Percentiles rank a stretch among this genome's conserved stretches.
These are phyloP conservation scores for Amphiprion percula DNA, from an alignment of 2,113 vertebrate species.

Conservation along the genomic window DNA sequence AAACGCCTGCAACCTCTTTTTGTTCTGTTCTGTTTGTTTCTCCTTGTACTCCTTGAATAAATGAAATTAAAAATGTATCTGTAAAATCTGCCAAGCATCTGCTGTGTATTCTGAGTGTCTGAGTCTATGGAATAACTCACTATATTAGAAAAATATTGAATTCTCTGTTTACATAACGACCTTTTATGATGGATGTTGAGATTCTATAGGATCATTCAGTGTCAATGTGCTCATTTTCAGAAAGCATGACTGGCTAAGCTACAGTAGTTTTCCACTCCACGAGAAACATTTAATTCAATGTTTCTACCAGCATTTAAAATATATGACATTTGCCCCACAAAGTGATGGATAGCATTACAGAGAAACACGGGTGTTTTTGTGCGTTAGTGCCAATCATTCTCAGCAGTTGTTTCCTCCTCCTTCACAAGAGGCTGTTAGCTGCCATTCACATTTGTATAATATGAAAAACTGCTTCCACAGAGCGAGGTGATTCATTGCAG, in stretches of 20 bases:
- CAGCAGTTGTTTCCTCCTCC: constrained; percentile 39
- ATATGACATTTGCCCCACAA: constrained; percentile 8
- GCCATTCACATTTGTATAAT: constrained; percentile 40
- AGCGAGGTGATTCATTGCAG: constrained; percentile 55
- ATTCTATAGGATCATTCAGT: neutral
- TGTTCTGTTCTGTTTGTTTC: neutral
- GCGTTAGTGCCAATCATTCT: constrained; percentile 22
- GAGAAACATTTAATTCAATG: neutral
- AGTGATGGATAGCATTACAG: constrained; percentile 36
- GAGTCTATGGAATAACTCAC: no score
- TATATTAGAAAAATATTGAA: no score
- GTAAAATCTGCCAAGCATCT: neutral
- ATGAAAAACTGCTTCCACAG: constrained; percentile 48
- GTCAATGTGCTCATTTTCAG: neutral
- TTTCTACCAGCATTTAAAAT: neutral
- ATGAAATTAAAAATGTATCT: neutral
- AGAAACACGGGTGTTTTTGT: constrained; percentile 2
- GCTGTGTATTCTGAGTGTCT: neutral
- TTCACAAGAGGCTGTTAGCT: constrained; percentile 49
- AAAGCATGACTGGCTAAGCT: neutral
- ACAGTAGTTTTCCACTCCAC: neutral
- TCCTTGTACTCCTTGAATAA: neutral
- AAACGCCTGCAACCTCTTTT: neutral
- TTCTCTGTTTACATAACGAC: no score
- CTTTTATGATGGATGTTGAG: no score